Base-by-base conservation (phyloP, 2,113 vertebrate genomes). In the Neogobius melanostomus region DNA sequence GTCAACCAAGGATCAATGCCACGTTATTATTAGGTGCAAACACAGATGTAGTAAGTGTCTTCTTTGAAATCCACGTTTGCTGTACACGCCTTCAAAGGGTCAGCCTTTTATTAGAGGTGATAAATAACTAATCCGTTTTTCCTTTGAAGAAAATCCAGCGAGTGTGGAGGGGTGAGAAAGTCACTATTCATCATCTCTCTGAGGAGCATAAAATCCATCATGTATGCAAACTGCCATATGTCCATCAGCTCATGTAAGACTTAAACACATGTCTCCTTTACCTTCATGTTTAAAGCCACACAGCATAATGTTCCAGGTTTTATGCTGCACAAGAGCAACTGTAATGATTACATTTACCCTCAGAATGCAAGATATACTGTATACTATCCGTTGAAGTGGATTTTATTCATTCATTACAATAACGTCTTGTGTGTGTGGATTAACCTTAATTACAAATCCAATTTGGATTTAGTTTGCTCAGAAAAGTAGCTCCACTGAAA, bases 71-170 rank as follows among this genome's bases (percentile, higher is more conserved):
- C 7, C 28, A 9, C 68, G 14, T 44, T 43, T 53, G 11, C 5
- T 11, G 5, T 52, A 10, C 61, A 53, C 8, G 21, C 47, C 28
- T 42, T 17, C 42, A 71, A 64, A n/a, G 6, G 56, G 53, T 48
- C 45, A 76, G 76, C 11, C 50, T 45, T 12, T 15, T 69, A 80
- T 76, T 75, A 72, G 69, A 46, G 69, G 65, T 71, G 66, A 70
- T 64, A 71, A 84, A 74, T 71, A 68, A 74, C 70, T 16, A 67
- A 77, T 85, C 66, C 59, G 44, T 77, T 77, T 61, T 64, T 71
- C 48, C 57, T 75, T 64, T 72, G 54, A 15, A 63, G 62, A 60
- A 69, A 64, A 61, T 70, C 63, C 68, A 79, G 70, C 67, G 73
- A 63, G 56, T 36, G 17, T 14, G 62, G 43, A 62, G 52, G 63